Evolutionary conservation across 2,888 invertebrate genomes (phyloP), one percentile per base, ranked within the genome.

Genomic region (Drepanosiphum platanoidis): DNA sequence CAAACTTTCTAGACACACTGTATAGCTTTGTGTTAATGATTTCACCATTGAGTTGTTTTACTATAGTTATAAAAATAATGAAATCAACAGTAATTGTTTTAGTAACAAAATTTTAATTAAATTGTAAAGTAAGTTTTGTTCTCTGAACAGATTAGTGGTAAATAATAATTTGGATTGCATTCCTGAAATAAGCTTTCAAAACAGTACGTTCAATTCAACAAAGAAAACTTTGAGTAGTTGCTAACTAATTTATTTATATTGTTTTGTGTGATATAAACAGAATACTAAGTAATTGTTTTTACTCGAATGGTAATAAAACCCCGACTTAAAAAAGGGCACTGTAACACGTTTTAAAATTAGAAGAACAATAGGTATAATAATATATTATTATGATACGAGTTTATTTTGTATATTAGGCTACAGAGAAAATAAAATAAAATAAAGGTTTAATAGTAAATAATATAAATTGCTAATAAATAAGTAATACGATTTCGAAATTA

Each of bases 41-140:
- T 32, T 66, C 66, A 66, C 32, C 32, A 46, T 68, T n/a, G 39
- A 46, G 30, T 68, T 34, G 46, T 64, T 75, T 34, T 42, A 64
- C 18, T 30, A 58, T 15, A 39, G 22, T n/a, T 46, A 46, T 46
- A 8, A 46, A 68, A 46, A 34, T 34, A 79, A 68, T n/a, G n/a
- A 46, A 79, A 79, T 79, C 34, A 68, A 79, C 79, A 34, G 79
- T 46, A 46, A 79, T 79, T 64, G 34, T 64, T 78, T 61, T 78
- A 39, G 77, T 78, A 66, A 78, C 78, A 42, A 79, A n/a, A 34
- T 79, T 79, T 79, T 68, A 79, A 79, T 79, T 79, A 79, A 68
- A 68, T 68, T 79, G 4, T 5, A n/a, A 52, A 68, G 9, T 46
- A 68, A 68, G 68, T 68, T 79, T 79, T 34, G 68, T 79, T 46